Percentiles rank a stretch among this genome's conserved stretches.
Conservation (phyloP, 2,113 vertebrate genomes). For the Myotis davidii region DNA sequence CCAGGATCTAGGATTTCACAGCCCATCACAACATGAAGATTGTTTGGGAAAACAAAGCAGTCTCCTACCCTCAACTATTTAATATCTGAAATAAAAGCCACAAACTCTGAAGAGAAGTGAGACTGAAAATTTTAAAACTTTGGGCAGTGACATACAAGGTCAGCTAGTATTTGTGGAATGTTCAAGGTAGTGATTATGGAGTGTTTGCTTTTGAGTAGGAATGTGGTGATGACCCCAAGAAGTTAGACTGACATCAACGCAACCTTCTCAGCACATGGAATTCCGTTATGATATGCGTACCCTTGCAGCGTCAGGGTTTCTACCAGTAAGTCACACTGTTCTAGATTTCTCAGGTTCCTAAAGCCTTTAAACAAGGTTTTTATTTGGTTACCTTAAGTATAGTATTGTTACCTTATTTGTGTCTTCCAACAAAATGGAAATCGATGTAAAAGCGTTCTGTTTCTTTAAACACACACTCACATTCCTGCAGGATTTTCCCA, state of each 20-base stretch:
- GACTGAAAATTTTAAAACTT: neutral
- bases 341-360: neutral
- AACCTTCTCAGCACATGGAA: neutral
- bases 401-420: neutral
- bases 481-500: neutral
- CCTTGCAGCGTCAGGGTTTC: neutral
- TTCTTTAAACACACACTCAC: neutral
- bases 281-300: rapidly evolving
- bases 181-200: neutral
- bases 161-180: neutral
- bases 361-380: neutral
- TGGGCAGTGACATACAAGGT: neutral
- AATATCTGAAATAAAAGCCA: neutral
- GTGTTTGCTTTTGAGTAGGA: neutral
- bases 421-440: neutral
- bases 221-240: neutral
- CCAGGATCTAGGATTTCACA: neutral
- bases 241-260: rapidly evolving
- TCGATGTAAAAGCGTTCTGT: neutral
- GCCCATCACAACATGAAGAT: neutral
- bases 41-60: neutral
- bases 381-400: neutral
- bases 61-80: neutral
- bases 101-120: neutral
- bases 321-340: neutral